Evolutionary conservation across 2,888 invertebrate genomes (phyloP).

Genomic region (Drosophila parthenogenetica): DNA sequence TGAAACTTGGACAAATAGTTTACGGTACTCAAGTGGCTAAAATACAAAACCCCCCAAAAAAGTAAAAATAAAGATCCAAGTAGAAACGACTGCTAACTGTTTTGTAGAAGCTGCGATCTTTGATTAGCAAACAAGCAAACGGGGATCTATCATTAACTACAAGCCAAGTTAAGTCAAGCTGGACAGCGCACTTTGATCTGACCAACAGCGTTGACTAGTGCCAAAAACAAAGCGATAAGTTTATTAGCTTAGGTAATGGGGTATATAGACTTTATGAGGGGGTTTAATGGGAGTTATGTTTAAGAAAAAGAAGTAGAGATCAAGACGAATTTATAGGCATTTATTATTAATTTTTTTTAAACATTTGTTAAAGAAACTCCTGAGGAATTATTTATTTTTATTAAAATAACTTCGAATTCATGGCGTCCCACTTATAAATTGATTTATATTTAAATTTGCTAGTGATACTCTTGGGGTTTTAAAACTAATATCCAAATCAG

Average conservation of each 20-base stretch:
- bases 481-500: too few species aligned
- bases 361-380: too few species aligned
- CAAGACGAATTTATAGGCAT: too few species aligned
- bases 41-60: not conserved
- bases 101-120: conserved; percentile 69
- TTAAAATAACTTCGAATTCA: too few species aligned
- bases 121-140: conserved; percentile 75
- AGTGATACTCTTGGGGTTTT: too few species aligned
- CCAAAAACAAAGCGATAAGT: conserved; percentile 45
- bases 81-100: conserved; percentile 68
- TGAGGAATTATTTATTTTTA: too few species aligned
- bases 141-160: conserved; percentile 67
- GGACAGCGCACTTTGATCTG: conserved; percentile 62
- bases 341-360: too few species aligned
- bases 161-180: conserved; percentile 37
- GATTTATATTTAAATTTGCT: too few species aligned
- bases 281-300: not conserved
- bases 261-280: not conserved
- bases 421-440: too few species aligned
- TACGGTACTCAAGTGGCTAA: conserved; percentile 67
- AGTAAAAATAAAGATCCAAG: not conserved
- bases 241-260: not conserved
- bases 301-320: too few species aligned
- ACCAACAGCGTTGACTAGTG: conserved; percentile 42
- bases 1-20: conserved; percentile 76